Base-by-base conservation (phyloP, 2,797 vertebrate species). In the Miichthys miiuy region DNA sequence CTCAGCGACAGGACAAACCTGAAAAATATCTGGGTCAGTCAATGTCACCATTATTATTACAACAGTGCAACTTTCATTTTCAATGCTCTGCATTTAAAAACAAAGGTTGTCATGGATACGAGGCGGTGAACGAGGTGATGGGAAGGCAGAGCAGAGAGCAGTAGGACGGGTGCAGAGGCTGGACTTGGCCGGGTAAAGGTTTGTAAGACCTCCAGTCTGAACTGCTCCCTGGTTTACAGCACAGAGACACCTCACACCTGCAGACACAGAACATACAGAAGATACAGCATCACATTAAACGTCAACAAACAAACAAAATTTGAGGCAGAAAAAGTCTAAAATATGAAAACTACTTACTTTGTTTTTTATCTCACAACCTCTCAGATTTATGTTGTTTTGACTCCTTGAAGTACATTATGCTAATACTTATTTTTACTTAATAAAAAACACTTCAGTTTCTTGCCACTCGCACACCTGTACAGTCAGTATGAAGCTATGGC, bases 141-240 rank as follows among this genome's bases (percentile, higher is more conserved):
- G 98, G 98, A 47, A 99, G 95, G 88, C 97, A 99, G 82, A 99
- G 96, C 74, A 99, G 95, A 46, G 98, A 98, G 80, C 96, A 96
- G 93, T 96, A 96, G 70, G 96, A 95, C 0, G 95, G 92, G 63
- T 95, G 87, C 0, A 93, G 50, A 12, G 95, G 93, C 76, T 94
- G 95, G 21, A 63, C 80, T 51, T 80, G 91, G 18, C 93, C 90
- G 2, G 74, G 93, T 4, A 77, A 79, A 0, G 87, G 75, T 23
- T 90, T 95, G 78, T 86, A 93, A 18, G 90, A 85, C 9, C 80
- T 90, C 92, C 93, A 92, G 77, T 95, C 92, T 58, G 94, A 91
- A 0, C 88, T 91, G 65, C 91, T 94, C 78, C 96, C 95, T 1
- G 96, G 95, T 89, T 97, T 99, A 88, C 95, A 97, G 94, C 98